Percentiles rank a stretch among this genome's conserved stretches.
Evolutionary conservation across 2,113 vertebrate genomes (phyloP).

Genomic region (Callochromis pleurospilus): DNA sequence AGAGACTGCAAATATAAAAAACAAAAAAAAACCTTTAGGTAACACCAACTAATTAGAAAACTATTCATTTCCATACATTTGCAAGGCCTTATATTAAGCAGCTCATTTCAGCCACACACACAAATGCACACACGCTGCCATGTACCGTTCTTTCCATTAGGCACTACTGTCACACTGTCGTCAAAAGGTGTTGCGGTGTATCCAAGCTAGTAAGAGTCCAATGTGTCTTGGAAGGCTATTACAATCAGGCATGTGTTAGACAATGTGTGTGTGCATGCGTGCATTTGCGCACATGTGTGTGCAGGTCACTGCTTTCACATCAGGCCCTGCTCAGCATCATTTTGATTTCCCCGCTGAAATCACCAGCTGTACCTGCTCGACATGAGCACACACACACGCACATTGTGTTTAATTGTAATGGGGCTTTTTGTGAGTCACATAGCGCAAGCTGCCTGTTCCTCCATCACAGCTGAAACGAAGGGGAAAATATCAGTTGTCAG

Average conservation of each 20-base stretch:
- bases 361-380: slow-evolving; percentile 44
- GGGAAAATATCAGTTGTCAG: slow-evolving; percentile 6
- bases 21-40: not conserved
- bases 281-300: not conserved
- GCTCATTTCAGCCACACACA: not conserved
- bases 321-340: slow-evolving; percentile 32
- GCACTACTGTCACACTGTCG: not conserved
- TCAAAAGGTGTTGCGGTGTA: not conserved
- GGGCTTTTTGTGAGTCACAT: slow-evolving; percentile 33
- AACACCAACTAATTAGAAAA: not conserved
- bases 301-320: slow-evolving; percentile 22
- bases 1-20: not conserved
- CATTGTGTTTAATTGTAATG: slow-evolving; percentile 33
- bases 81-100: not conserved
- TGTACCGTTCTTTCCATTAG: not conserved
- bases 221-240: not conserved
- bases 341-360: slow-evolving; percentile 57
- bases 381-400: not conserved
- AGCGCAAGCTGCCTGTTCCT: slow-evolving; percentile 24
- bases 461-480: slow-evolving; percentile 17
- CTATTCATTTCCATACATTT: not conserved
- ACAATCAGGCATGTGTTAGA: not conserved
- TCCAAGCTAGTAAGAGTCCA: slow-evolving; percentile 18
- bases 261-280: not conserved
- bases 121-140: not conserved